Conservation (phyloP, 2,888 invertebrate species). For the Sarcophaga carnaria region DNA sequence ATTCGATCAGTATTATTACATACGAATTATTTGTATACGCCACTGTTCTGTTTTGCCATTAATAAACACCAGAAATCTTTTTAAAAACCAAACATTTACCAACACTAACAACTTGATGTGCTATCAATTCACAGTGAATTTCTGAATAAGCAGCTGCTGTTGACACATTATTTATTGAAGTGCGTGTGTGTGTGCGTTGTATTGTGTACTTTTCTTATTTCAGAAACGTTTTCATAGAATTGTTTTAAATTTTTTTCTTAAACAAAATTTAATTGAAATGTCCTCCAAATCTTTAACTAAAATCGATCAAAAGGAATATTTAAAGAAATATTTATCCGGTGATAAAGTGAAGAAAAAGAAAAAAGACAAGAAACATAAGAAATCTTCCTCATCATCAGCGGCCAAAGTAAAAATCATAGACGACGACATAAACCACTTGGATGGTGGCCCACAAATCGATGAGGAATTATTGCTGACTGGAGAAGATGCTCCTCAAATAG, state of each 20-base stretch:
- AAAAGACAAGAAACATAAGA: slow-evolving; percentile 84
- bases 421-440: slow-evolving; percentile 88
- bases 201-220: background rate
- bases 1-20: too few relatives aligned
- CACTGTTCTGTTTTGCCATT: too few relatives aligned
- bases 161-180: slow-evolving; percentile 18
- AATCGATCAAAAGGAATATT: slow-evolving; percentile 89
- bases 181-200: background rate
- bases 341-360: slow-evolving; percentile 85
- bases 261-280: slow-evolving; percentile 69
- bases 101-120: background rate
- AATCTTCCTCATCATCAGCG: slow-evolving; percentile 50
- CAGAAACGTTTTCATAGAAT: background rate
- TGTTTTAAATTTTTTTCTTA: background rate
- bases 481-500: slow-evolving; percentile 96
- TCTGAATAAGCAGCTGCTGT: background rate
- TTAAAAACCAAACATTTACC: too few relatives aligned
- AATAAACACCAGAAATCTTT: too few relatives aligned
- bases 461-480: slow-evolving; percentile 86
- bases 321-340: slow-evolving; percentile 89
- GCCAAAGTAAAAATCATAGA: slow-evolving; percentile 89
- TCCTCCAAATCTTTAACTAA: slow-evolving; percentile 75
- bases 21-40: too few relatives aligned
- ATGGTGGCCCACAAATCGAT: slow-evolving; percentile 80
- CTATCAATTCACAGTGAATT: background rate